Base-by-base conservation (phyloP, 92 coral and sea anemone species). In the Metridium senile region DNA sequence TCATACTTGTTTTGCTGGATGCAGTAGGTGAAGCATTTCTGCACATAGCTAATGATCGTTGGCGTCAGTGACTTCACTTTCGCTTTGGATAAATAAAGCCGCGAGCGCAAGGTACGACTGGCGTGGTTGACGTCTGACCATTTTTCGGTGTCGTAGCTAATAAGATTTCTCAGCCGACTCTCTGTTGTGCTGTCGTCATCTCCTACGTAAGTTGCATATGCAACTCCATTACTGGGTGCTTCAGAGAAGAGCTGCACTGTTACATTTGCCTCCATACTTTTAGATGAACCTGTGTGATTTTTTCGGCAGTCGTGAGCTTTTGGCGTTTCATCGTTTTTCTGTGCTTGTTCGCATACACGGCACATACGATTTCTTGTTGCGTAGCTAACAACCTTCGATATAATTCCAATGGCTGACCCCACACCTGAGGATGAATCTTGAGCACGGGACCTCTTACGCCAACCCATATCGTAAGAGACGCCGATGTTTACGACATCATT, bases 1-100 rank as follows among this genome's bases (percentile, higher is more conserved):
- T 85, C 18, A 0, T 85, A 81, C 52, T 73, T 29, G 67, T 85
- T 85, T 80, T 85, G 89, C 1, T 57, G 33, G 16, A 85, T 72
- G 43, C 74, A 56, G 32, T 85, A 85, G 29, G 78, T 69, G 32
- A 80, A 71, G 63, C 85, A 80, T 57, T 52, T 71, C 32, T 80
- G 78, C 2, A 71, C 17, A 59, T 71, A 80, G 33, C 25, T 56
- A 33, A 80, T 80, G 0, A 80, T 33, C 0, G 58, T 51, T 2
- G 85, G 33, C 19, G 62, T 71, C 25, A 80, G 78, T 1, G 74
- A 79, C 46, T 74, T 81, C 49, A 72, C 74, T 47, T 81, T 74
- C 1, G 58, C 20, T 46, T 74, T 82, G 4, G 74, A 63, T 11
- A 65, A 33, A 80, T 80, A 62, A 21, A 72, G 71, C 47, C 63